These are phyloP conservation scores for Varanus salvator DNA, from an alignment of 2,113 vertebrate genomes.

Conservation along the genomic window DNA sequence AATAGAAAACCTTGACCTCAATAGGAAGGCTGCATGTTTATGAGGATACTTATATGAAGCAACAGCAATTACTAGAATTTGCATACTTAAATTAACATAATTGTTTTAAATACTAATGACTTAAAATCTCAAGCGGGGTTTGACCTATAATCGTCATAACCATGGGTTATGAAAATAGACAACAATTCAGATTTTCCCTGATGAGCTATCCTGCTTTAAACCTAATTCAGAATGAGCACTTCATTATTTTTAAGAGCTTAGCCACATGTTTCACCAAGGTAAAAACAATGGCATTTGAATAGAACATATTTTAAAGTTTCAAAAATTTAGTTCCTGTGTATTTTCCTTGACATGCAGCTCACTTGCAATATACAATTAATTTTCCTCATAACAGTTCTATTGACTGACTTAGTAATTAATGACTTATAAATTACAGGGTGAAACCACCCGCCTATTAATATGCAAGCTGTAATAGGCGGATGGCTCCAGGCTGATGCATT, in stretches of 20 bases:
- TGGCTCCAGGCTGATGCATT: not conserved
- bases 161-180: constrained; percentile 51
- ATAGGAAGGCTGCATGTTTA: constrained; percentile 50
- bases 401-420: not conserved
- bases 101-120: constrained; percentile 61
- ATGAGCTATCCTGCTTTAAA: constrained; percentile 48
- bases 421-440: not conserved
- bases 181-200: constrained; percentile 55
- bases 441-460: not conserved
- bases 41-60: constrained; percentile 63
- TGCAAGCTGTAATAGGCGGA: not conserved
- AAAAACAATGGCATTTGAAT: not conserved
- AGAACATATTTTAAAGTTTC: constrained; percentile 10
- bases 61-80: constrained; percentile 59
- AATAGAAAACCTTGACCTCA: constrained; percentile 58
- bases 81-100: constrained; percentile 62
- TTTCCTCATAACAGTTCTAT: not conserved
- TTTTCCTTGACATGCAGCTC: not conserved
- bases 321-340: not conserved
- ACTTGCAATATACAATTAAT: not conserved
- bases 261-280: not conserved
- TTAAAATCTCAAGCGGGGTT: constrained; percentile 57
- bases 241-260: constrained; percentile 52
- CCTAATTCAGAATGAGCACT: constrained; percentile 55
- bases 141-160: constrained; percentile 62